Evolutionary conservation across 2,113 vertebrate species (phyloP).

Genomic region (Tragelaphus imberbis): DNA sequence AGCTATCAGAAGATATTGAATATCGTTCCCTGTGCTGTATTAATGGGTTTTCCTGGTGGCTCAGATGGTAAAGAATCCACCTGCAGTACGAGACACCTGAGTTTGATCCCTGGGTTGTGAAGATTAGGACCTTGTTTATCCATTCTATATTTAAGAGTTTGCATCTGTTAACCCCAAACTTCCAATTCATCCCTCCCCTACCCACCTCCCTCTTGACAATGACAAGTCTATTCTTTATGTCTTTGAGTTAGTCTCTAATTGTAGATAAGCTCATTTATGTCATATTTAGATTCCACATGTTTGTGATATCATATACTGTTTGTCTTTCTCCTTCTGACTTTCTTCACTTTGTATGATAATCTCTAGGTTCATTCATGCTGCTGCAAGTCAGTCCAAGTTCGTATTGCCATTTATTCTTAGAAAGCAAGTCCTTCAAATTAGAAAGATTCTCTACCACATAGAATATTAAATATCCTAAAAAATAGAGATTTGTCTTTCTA

Average conservation of each 20-base stretch:
- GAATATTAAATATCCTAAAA: background rate
- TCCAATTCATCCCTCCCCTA: background rate
- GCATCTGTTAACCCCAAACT: background rate
- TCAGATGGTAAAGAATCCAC: background rate
- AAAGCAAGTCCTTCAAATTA: background rate
- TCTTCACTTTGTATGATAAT: background rate
- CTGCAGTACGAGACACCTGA: background rate
- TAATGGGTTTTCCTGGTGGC: background rate
- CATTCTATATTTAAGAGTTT: background rate
- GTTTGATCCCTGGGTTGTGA: background rate
- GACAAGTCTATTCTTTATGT: background rate
- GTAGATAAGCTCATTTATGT: background rate
- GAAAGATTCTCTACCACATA: background rate
- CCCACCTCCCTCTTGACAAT: background rate
- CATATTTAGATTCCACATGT: background rate
- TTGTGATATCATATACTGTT: background rate
- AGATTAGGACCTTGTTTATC: background rate
- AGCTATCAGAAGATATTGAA: background rate
- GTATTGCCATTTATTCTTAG: background rate
- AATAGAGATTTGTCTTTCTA: background rate
- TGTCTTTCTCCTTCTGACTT: background rate
- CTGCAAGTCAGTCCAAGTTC: background rate
- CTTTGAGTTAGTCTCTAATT: background rate
- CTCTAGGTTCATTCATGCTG: background rate
- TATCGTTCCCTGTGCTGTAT: background rate